Evolutionary conservation across 2,888 invertebrate species (phyloP).

Genomic region (Polylopha cassiicola): DNA sequence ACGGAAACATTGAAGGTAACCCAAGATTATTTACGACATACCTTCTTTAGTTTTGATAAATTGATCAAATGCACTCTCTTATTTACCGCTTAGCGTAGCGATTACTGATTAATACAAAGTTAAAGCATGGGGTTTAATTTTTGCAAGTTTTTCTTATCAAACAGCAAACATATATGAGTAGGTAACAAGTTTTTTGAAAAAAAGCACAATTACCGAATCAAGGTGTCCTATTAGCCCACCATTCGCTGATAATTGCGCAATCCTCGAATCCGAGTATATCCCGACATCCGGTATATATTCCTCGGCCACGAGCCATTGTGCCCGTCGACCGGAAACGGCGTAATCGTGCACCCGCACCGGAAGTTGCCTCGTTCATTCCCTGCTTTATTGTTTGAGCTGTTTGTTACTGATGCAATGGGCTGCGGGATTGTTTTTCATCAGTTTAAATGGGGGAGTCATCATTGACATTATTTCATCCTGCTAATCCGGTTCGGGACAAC

Average conservation of each 20-base stretch:
- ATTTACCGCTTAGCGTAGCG: too few species aligned
- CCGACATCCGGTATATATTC: slow-evolving; percentile 20
- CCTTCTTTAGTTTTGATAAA: too few species aligned
- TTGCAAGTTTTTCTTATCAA: too few species aligned
- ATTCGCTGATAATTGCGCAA: slow-evolving; percentile 15
- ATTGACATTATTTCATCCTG: slow-evolving; percentile 15
- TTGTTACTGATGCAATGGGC: slow-evolving; percentile 26
- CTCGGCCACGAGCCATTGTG: slow-evolving; percentile 27
- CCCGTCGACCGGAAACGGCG: slow-evolving; percentile 27
- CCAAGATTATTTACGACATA: too few species aligned
- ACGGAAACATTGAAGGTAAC: too few species aligned
- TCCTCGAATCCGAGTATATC: slow-evolving; percentile 17
- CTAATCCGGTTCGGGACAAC: background rate
- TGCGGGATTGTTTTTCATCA: slow-evolving; percentile 24
- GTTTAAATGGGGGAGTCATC: slow-evolving; percentile 13
- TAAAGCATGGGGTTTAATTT: too few species aligned
- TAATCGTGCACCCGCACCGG: slow-evolving; percentile 29
- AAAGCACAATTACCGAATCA: slow-evolving; percentile 1
- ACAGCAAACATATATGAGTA: too few species aligned
- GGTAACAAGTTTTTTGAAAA: slow-evolving; percentile 4
- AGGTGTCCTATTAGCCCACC: too few species aligned
- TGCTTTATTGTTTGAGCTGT: slow-evolving; percentile 33
- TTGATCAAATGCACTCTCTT: too few species aligned
- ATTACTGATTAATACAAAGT: too few species aligned
- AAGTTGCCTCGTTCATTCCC: slow-evolving; percentile 31